phyloP scores from a whole-genome alignment of 2,888 invertebrate genomes.

The Amphipoea oculea region DNA sequence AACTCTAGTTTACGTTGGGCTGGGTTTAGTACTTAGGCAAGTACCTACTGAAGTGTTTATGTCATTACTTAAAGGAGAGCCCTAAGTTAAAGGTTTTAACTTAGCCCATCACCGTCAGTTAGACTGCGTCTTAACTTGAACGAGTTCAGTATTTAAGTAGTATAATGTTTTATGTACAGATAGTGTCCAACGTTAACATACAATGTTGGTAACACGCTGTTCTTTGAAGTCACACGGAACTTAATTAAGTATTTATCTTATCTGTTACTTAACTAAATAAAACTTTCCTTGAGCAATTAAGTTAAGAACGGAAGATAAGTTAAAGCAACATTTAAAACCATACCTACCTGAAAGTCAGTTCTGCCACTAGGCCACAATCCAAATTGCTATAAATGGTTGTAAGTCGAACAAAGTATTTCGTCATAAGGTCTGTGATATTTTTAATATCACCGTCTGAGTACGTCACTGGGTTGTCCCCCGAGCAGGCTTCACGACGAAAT shows the following conservation, averaged over 20 bases:
- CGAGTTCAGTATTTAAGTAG: slow-evolving; percentile 8
- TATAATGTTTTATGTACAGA: slow-evolving; percentile 15
- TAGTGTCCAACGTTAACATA: slow-evolving; percentile 19
- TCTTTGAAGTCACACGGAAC: slow-evolving; percentile 37
- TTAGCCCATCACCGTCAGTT: background rate
- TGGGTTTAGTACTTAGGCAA: background rate
- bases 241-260: slow-evolving; percentile 43
- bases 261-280: slow-evolving; percentile 25
- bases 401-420: slow-evolving; percentile 26
- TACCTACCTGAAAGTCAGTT: slow-evolving; percentile 22
- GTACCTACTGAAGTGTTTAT: background rate
- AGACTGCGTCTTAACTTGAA: slow-evolving; percentile 16
- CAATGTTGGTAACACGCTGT: slow-evolving; percentile 26
- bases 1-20: background rate
- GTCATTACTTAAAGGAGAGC: background rate
- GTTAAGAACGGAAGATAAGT: slow-evolving; percentile 13
- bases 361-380: slow-evolving; percentile 21
- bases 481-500: slow-evolving; percentile 76
- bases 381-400: slow-evolving; percentile 10
- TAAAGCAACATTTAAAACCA: slow-evolving; percentile 9
- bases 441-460: slow-evolving; percentile 49
- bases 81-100: background rate
- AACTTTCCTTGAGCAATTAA: slow-evolving; percentile 34
- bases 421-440: slow-evolving; percentile 17
- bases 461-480: slow-evolving; percentile 73